Evolutionary conservation across 2,113 vertebrate species (phyloP), one percentile per base, ranked within the genome.

Genomic region (Macroglossus sobrinus): DNA sequence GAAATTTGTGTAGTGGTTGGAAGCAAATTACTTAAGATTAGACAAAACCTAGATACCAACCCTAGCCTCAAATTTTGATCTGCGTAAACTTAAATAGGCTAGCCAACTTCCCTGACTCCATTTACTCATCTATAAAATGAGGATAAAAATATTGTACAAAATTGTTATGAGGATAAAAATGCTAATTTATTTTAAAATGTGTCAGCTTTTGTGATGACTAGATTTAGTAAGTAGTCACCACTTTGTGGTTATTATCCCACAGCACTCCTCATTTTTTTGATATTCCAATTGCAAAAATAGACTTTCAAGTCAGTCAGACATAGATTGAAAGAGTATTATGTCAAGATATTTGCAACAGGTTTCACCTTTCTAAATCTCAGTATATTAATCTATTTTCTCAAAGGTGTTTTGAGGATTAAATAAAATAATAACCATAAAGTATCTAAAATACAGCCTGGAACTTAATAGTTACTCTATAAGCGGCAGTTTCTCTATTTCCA

Each of bases 371-470:
- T 59, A 26, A 79, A 78, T 87, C 45, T 75, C 18, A n/a, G 19
- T 74, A 68, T 93, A 72, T 66, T 64, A 33, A 69, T 61, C 55
- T 89, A 74, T 89, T 93, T 96, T 93, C 50, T 84, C 47, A 93
- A 79, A 57, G 5, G 3, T 47, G 1, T 82, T 84, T 43, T 63
- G 24, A 88, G 30, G 30, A 88, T 74, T 84, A 72, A 88, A 74
- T 78, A 21, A 74, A 91, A 45, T 80, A 69, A 59, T 79, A n/a
- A 53, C 55, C 74, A n/a, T 55, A 69, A 93, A 86, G 1, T 78
- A 8, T 0, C 18, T 87, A 66, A 76, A 13, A 78, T 64, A 63
- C 15, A 84, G 33, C 28, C 45, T 66, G 63, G 9, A 79, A 78
- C 19, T 71, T 89, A 53, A 64, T 84, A 35, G 7, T 84, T 89